Percentiles rank a stretch among this genome's conserved stretches.
Conservation (phyloP, 2,113 vertebrate species). For the Cavia aperea region DNA sequence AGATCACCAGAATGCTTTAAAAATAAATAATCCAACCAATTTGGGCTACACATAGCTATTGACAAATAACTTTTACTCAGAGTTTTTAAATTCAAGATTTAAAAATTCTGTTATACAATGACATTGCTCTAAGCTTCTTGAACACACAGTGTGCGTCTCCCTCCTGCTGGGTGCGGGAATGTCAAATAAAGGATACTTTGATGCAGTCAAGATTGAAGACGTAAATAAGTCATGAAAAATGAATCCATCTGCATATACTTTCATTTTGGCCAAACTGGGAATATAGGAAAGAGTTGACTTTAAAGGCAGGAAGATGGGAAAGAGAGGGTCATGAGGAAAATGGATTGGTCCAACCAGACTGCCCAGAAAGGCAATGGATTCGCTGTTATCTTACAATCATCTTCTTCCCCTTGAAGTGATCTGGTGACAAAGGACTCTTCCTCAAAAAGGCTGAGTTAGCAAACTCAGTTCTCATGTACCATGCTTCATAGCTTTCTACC, state of each 20-base stretch:
- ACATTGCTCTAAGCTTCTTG: background rate
- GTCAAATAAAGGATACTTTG: background rate
- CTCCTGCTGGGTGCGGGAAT: background rate
- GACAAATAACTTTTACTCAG: background rate
- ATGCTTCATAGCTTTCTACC: background rate
- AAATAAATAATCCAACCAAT: background rate
- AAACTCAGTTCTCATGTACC: background rate
- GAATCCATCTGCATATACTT: background rate
- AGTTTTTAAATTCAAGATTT: background rate
- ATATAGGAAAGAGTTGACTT: background rate
- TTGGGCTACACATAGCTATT: background rate
- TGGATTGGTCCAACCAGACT: background rate
- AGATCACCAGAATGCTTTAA: background rate
- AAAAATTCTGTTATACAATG: background rate
- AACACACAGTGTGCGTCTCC: background rate
- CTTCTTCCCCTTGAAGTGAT: background rate
- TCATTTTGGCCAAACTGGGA: background rate
- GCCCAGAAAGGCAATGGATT: background rate
- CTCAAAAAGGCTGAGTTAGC: background rate
- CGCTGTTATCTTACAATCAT: background rate
- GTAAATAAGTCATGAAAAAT: background rate
- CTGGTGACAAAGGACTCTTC: background rate
- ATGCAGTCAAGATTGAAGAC: background rate
- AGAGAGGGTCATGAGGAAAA: background rate
- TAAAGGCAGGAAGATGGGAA: rapidly evolving